Evolutionary conservation across 2,113 vertebrate genomes (phyloP).

Genomic region (Hippocampus guttulatus): DNA sequence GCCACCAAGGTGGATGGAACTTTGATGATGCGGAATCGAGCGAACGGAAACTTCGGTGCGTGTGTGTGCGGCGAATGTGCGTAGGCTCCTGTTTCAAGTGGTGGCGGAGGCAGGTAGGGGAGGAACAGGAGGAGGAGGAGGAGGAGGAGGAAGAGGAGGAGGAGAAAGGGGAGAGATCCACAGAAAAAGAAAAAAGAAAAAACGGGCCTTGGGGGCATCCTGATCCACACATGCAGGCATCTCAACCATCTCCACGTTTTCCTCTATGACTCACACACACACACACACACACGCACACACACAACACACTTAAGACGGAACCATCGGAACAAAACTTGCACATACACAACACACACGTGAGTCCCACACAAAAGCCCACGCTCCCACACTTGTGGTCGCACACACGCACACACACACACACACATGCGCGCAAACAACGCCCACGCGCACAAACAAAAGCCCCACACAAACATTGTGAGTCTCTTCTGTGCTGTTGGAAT

Average conservation of each 20-base stretch:
- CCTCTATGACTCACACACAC: constrained; percentile 69
- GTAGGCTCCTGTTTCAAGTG: constrained; percentile 80
- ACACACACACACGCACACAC: constrained; percentile 63
- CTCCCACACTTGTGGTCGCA: constrained; percentile 12
- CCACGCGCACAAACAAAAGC: constrained; percentile 33
- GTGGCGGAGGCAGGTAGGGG: constrained; percentile 70
- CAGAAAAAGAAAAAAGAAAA: constrained; percentile 41
- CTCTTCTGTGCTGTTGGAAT: constrained; percentile 63
- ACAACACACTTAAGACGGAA: constrained; percentile 35
- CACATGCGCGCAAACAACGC: constrained; percentile 40
- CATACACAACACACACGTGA: constrained; percentile 52
- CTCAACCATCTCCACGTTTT: constrained; percentile 65
- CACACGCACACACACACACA: constrained; percentile 6
- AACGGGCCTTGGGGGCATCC: constrained; percentile 67
- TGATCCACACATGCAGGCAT: constrained; percentile 67
- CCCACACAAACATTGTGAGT: constrained; percentile 53
- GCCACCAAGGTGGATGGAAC: constrained; percentile 80
- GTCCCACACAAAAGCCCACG: constrained; percentile 26
- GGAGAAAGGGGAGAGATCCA: constrained; percentile 63
- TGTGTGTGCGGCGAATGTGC: constrained; percentile 72
- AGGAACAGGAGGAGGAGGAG: constrained; percentile 59
- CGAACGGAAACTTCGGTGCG: constrained; percentile 72
- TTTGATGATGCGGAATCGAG: constrained; percentile 83
- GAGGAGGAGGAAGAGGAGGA: constrained; percentile 47
- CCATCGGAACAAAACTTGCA: constrained; percentile 43